phyloP scores from a whole-genome alignment of 2,888 invertebrate genomes.

The Allygus modestus region DNA sequence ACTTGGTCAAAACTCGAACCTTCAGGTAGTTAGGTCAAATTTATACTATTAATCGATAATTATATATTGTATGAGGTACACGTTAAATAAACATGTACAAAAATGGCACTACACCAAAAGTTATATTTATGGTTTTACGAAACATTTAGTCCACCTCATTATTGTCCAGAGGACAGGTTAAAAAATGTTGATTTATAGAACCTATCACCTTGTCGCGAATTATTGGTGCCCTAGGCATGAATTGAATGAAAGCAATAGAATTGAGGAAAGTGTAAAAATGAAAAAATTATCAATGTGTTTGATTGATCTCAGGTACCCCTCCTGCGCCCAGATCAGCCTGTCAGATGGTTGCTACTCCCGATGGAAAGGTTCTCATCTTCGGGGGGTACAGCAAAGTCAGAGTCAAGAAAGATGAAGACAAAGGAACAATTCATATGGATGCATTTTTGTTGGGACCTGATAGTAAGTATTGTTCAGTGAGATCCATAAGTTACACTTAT shows the following conservation, averaged over 20 bases:
- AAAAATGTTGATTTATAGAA: too few relatives aligned
- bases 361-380: slow-evolving; percentile 83
- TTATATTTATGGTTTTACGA: too few relatives aligned
- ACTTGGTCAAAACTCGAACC: slow-evolving; percentile 85
- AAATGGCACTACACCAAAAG: too few relatives aligned
- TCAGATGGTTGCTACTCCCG: slow-evolving; percentile 81
- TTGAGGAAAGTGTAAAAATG: too few relatives aligned
- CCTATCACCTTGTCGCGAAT: too few relatives aligned
- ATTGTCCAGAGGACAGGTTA: too few relatives aligned
- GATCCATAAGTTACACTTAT: too few relatives aligned
- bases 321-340: slow-evolving; percentile 91
- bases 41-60: slow-evolving; percentile 3
- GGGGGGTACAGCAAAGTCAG: slow-evolving; percentile 88
- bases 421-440: slow-evolving; percentile 84
- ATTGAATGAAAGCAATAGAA: too few relatives aligned
- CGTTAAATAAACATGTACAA: too few relatives aligned
- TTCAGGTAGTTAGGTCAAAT: slow-evolving; percentile 71
- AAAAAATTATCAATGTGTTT: too few relatives aligned
- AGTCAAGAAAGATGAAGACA: slow-evolving; percentile 85
- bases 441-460: slow-evolving; percentile 82
- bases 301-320: slow-evolving; percentile 76
- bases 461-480: slow-evolving; percentile 75
- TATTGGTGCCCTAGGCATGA: too few relatives aligned
- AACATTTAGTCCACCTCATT: too few relatives aligned
- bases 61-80: neutral